Evolutionary conservation across 2,113 vertebrate genomes (phyloP).

Genomic region (Theristicus caerulescens): DNA sequence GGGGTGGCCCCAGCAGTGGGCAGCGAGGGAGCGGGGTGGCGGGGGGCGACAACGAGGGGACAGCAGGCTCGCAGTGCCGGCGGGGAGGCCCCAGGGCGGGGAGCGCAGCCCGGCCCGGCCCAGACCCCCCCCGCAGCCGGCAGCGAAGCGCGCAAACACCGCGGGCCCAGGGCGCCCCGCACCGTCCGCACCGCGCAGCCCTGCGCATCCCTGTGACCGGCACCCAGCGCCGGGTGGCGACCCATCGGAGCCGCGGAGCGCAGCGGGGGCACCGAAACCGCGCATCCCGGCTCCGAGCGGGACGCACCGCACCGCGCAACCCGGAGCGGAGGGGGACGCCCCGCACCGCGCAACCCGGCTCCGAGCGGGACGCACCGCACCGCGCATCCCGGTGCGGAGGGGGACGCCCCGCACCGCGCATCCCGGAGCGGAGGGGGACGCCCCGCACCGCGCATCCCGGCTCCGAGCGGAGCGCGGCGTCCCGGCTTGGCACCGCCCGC

Average conservation of each 20-base stretch:
- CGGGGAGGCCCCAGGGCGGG: not conserved
- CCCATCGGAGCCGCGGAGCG: too few relatives aligned
- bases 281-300: too few relatives aligned
- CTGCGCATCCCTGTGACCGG: not conserved
- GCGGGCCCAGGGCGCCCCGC: not conserved
- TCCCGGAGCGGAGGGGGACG: not conserved
- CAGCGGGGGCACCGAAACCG: not conserved
- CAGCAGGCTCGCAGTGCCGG: not conserved
- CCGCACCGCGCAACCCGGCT: too few relatives aligned
- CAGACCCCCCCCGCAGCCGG: not conserved
- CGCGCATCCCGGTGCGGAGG: not conserved
- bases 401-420: not conserved
- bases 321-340: too few relatives aligned
- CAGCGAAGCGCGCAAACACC: not conserved
- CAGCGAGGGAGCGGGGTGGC: rapidly evolving
- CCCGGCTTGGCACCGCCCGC: not conserved
- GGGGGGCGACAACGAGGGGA: too few relatives aligned
- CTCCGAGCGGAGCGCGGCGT: not conserved
- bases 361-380: too few relatives aligned
- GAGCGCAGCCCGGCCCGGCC: not conserved
- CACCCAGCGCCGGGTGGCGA: not conserved
- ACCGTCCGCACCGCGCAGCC: not conserved
- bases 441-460: not conserved
- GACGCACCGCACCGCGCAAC: not conserved
- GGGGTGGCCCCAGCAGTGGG: not conserved